A percentile compares a stretch with the other conserved stretches of the same genome.
phyloP scores from a whole-genome alignment of 2,888 invertebrate species.

The Hedychridium roseum region DNA sequence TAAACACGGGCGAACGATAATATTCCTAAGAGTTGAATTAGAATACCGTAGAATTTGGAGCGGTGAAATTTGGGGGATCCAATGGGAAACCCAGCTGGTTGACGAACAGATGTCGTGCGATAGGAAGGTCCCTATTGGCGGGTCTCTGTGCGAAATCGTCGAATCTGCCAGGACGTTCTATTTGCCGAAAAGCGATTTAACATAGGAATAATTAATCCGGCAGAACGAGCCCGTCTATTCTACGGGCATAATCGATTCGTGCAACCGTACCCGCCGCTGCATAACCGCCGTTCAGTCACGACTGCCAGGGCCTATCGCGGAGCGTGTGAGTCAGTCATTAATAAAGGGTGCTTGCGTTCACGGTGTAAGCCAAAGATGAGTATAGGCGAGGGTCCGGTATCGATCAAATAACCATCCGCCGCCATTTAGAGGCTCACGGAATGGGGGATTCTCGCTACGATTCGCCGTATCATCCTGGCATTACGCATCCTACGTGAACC shows the following conservation, averaged over 20 bases:
- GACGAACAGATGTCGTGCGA: too few relatives aligned
- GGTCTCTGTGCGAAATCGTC: too few relatives aligned
- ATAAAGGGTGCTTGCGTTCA: slow-evolving; percentile 37
- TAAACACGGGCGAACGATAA: too few relatives aligned
- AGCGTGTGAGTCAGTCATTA: slow-evolving; percentile 57
- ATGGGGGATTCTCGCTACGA: slow-evolving; percentile 27
- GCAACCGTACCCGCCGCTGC: slow-evolving; percentile 14
- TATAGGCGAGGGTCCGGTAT: slow-evolving; percentile 51
- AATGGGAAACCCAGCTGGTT: too few relatives aligned
- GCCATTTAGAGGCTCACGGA: slow-evolving; percentile 35
- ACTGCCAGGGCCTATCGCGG: slow-evolving; percentile 39
- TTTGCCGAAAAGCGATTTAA: too few relatives aligned
- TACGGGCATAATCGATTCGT: slow-evolving; percentile 13
- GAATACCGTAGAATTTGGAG: too few relatives aligned
- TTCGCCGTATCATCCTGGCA: too few relatives aligned
- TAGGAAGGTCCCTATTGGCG: too few relatives aligned
- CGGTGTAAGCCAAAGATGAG: slow-evolving; percentile 37
- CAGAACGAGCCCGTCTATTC: neutral
- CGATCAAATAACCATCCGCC: slow-evolving; percentile 56
- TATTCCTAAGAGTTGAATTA: too few relatives aligned
- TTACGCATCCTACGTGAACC: slow-evolving; percentile 20
- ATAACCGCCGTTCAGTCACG: slow-evolving; percentile 20
- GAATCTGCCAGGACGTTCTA: too few relatives aligned
- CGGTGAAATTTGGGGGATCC: too few relatives aligned
- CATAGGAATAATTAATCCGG: too few relatives aligned